Percentiles rank a stretch among this genome's conserved stretches.
phyloP scores from a whole-genome alignment of 2,888 invertebrate genomes.

The Gryllus longicercus region DNA sequence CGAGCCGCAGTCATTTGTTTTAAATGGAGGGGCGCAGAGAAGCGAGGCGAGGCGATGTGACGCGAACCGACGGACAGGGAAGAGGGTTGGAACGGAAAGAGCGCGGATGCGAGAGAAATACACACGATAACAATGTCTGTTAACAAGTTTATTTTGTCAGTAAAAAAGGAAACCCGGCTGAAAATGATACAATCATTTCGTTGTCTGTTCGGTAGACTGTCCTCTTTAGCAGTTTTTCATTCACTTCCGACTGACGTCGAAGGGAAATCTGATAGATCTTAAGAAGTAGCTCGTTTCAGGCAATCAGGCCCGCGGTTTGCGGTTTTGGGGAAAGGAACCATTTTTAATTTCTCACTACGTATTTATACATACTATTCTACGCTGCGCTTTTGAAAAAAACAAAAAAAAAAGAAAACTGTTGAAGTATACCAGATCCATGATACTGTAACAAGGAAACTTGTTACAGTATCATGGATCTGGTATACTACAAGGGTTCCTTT shows the following conservation, averaged over 20 bases:
- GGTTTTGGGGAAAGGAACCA: no score
- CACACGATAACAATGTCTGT: slow-evolving; percentile 32
- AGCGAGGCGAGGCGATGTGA: not conserved
- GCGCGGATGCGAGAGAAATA: not conserved
- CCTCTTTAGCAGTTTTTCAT: not conserved
- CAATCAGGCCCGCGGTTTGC: not conserved
- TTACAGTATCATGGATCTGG: no score
- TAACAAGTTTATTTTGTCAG: slow-evolving; percentile 37
- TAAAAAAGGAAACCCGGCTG: slow-evolving; percentile 25
- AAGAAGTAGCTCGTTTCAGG: not conserved
- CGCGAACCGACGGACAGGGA: not conserved
- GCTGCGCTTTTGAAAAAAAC: no score
- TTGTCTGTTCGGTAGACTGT: not conserved
- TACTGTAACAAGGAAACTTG: no score
- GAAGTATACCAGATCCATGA: no score
- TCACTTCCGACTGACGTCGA: not conserved
- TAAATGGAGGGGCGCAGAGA: not conserved
- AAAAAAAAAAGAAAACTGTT: no score
- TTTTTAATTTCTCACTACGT: no score
- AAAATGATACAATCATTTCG: not conserved
- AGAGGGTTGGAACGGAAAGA: not conserved
- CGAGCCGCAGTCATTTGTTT: slow-evolving; percentile 31
- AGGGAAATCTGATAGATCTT: not conserved
- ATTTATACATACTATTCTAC: no score
- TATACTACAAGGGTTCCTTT: no score